Conservation (phyloP, 2,113 vertebrate genomes). For the Ageneiosus marmoratus region DNA sequence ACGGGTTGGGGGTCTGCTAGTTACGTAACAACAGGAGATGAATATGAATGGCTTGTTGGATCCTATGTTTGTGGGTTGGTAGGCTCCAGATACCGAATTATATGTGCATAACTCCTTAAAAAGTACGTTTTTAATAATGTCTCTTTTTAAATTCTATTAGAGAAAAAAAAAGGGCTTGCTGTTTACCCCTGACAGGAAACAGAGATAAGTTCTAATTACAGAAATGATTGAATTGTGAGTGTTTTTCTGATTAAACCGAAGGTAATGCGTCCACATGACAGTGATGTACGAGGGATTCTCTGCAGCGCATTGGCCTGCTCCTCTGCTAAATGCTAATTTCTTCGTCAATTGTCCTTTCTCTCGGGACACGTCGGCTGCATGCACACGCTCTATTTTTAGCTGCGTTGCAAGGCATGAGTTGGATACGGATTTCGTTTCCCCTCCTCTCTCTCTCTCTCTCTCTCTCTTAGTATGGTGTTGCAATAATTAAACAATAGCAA, state of each 20-base stretch:
- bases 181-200: background rate
- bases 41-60: too few relatives aligned
- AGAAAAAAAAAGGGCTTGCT: background rate
- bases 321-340: conserved; percentile 47
- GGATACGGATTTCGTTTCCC: background rate
- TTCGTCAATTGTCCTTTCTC: conserved; percentile 45
- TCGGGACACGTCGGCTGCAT: conserved; percentile 22
- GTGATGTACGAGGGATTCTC: conserved; percentile 39
- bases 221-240: conserved; percentile 5
- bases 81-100: too few relatives aligned
- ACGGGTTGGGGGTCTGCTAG: too few relatives aligned
- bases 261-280: conserved; percentile 23
- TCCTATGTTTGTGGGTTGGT: too few relatives aligned
- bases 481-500: conserved; percentile 38
- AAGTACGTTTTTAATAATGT: too few relatives aligned
- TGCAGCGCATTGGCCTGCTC: conserved; percentile 15
- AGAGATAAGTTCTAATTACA: conserved; percentile 6
- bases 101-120: too few relatives aligned
- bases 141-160: background rate
- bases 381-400: conserved; percentile 69
- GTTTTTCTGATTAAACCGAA: conserved; percentile 40
- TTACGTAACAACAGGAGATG: too few relatives aligned
- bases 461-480: conserved; percentile 35
- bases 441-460: conserved; percentile 30
- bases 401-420: conserved; percentile 58